Evolutionary conservation across 2,888 invertebrate genomes (phyloP), one percentile per base, ranked within the genome.

Genomic region (Formica aserva): DNA sequence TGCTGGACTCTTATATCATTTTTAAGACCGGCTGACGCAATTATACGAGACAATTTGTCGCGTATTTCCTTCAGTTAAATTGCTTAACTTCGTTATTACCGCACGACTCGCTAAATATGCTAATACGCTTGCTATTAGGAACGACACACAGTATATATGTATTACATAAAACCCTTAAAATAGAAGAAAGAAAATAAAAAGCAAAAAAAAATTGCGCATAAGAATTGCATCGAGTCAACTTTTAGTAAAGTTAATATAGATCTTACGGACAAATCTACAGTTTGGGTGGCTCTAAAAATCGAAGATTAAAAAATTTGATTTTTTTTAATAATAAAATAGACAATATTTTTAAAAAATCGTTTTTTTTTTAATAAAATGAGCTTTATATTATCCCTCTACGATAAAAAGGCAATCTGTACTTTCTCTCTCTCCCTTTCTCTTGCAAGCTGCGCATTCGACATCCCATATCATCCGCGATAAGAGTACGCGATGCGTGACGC

Each of bases 41-140:
- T 75, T 75, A 63, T 63, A 63, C 22, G 22, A 63, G 55, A 77
- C 45, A 48, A 65, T 78, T 86, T 75, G 41, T 35, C 26, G 26
- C 66, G 81, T 82, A 85, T 60, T 60, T 55, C 67, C 83, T 72
- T 78, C 60, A 55, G 48, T 48, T 41, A 60, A 63, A 72, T 62
- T 72, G 57, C 75, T 26, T 83, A 84, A 89, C 71, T 78, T 83
- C 29, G 76, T 88, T 84, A 87, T 48, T 22, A 69, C 60, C 87
- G 87, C 85, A 88, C 87, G 87, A 85, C 80, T 85, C 80, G 71
- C 83, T 82, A 86, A 90, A 91, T 90, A 92, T 90, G 91, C 86
- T 91, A 91, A 92, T 92, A 85, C 85, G 88, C 87, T 91, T 91
- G 78, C 41, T 41, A 62, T 55, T 52, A 67, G 35, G 15, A 35